Percentiles rank a stretch among this genome's conserved stretches.
Conservation (phyloP, 53 echinoderm and acorn worm species). For the Antedon mediterranea region DNA sequence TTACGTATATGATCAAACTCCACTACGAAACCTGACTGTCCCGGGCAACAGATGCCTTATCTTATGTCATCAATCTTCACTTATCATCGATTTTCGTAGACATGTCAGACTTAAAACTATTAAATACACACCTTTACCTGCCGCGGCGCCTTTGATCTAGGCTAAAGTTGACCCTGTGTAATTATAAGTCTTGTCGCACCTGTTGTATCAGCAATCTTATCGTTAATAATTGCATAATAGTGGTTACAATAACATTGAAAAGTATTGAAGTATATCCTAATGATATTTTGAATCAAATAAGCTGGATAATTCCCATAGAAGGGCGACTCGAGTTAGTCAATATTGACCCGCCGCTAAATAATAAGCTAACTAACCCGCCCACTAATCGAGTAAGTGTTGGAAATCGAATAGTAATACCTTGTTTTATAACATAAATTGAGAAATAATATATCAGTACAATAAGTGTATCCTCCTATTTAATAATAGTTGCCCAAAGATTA, state of each 20-base stretch:
- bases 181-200: neutral
- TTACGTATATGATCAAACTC: neutral
- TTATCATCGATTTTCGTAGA: neutral
- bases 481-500: too few species aligned
- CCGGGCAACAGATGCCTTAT: neutral
- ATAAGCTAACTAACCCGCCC: neutral
- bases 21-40: neutral
- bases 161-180: neutral
- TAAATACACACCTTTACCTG: neutral
- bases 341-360: neutral
- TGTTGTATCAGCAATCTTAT: neutral
- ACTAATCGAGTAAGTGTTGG: neutral
- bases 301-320: neutral
- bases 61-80: neutral
- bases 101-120: neutral
- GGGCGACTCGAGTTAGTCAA: neutral
- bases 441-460: too few species aligned
- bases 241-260: neutral
- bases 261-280: neutral
- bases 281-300: neutral
- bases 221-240: neutral
- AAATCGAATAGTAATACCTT: neutral
- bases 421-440: too few species aligned
- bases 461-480: too few species aligned
- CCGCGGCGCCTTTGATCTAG: neutral